phyloP scores from a whole-genome alignment of 2,888 invertebrate genomes.

The Caenorhabditis drosophilae region DNA sequence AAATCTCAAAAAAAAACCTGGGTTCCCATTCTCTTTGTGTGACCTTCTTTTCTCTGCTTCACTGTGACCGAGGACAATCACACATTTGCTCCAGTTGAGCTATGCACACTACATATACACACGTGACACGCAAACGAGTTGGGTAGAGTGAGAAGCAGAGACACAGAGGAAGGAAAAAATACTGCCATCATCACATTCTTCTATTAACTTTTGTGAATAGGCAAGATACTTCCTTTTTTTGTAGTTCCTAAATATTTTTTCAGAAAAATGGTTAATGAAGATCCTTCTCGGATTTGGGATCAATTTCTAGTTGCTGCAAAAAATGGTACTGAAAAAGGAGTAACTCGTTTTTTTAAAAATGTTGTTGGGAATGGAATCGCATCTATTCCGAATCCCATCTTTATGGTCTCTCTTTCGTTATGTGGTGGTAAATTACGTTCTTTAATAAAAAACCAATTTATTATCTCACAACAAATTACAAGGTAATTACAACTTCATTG shows the following conservation, averaged over 20 bases:
- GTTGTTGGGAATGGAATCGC: too few species aligned
- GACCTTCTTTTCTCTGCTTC: constrained; percentile 17
- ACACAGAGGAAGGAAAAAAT: constrained; percentile 1
- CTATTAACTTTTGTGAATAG: constrained; percentile 13
- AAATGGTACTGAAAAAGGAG: constrained; percentile 4
- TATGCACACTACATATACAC: too few species aligned
- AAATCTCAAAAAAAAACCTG: too few species aligned
- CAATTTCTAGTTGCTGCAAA: constrained; percentile 12
- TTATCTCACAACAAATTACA: too few species aligned
- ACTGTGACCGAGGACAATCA: constrained; percentile 16
- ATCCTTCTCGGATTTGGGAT: constrained; percentile 5
- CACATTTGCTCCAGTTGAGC: constrained; percentile 16
- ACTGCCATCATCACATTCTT: neutral
- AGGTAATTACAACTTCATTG: too few species aligned
- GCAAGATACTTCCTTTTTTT: constrained; percentile 11
- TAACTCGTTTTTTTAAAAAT: constrained; percentile 5
- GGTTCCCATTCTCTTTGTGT: constrained; percentile 12
- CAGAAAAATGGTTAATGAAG: constrained; percentile 10
- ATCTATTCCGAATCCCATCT: too few species aligned
- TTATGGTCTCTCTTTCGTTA: too few species aligned
- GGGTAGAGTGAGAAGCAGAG: too few species aligned
- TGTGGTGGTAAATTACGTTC: too few species aligned
- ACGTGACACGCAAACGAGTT: constrained; percentile 3
- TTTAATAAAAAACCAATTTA: too few species aligned
- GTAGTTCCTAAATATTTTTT: constrained; percentile 7